Percentiles rank a stretch among this genome's conserved stretches.
These are phyloP conservation scores for Noctua fimbriata DNA, from an alignment of 2,888 invertebrate species.

Conservation along the genomic window DNA sequence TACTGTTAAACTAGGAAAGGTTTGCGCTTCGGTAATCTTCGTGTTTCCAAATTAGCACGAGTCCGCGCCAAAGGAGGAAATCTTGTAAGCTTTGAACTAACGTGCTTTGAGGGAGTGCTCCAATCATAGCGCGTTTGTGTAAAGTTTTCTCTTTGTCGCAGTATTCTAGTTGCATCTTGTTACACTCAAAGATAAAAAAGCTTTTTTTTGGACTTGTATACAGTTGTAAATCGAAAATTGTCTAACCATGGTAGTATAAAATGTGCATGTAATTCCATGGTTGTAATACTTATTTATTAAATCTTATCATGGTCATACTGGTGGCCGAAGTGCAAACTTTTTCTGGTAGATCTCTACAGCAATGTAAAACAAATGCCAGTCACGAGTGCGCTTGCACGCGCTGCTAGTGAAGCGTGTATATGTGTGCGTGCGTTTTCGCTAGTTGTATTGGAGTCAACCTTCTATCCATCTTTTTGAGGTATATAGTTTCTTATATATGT, in stretches of 20 bases:
- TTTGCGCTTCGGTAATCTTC: neutral
- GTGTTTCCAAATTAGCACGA: neutral
- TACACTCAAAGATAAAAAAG: neutral
- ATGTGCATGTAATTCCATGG: neutral
- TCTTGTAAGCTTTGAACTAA: neutral
- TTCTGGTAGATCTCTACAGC: neutral
- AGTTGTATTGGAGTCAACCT: neutral
- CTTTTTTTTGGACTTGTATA: neutral
- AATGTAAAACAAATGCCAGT: neutral
- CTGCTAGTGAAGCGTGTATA: neutral
- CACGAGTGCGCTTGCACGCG: neutral
- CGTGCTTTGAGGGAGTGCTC: neutral
- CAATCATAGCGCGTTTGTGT: neutral
- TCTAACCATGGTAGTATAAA: neutral
- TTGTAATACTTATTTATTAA: neutral
- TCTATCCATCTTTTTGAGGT: neutral
- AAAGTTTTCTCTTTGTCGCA: neutral
- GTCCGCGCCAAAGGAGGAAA: neutral
- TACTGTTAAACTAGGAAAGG: neutral
- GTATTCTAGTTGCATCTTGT: neutral
- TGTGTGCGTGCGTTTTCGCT: neutral
- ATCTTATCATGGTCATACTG: neutral
- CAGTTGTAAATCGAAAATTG: neutral
- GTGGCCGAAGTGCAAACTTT: neutral
- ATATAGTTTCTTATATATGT: conserved; percentile 45